These are phyloP conservation scores for Netelia virgata DNA, from an alignment of 2,888 invertebrate genomes.

Conservation along the genomic window DNA sequence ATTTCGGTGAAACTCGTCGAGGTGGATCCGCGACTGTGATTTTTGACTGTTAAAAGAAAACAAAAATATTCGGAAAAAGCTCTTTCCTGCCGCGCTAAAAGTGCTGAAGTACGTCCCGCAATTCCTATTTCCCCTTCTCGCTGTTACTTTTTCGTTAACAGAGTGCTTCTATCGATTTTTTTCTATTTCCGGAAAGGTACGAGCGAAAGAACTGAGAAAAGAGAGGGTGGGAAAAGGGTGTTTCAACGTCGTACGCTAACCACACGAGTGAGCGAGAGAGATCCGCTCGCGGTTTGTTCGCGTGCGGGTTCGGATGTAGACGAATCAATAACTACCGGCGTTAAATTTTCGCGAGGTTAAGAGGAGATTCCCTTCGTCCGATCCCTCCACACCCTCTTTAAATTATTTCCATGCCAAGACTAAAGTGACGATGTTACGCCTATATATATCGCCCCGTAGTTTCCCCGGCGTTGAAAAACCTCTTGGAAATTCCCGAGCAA, in stretches of 20 bases:
- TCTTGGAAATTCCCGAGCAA: not conserved
- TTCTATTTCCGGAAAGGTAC: constrained; percentile 33
- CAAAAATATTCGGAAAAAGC: not conserved
- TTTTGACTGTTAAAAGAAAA: constrained; percentile 40
- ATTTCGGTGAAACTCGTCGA: not conserved
- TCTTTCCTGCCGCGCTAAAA: not conserved
- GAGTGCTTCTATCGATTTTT: constrained; percentile 36
- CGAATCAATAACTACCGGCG: constrained; percentile 23
- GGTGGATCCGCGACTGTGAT: constrained; percentile 1
- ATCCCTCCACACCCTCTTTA: not conserved
- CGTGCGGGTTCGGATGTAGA: constrained; percentile 3
- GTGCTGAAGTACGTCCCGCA: not conserved
- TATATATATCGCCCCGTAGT: not conserved
- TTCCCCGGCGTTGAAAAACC: not conserved
- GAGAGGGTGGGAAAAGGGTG: not conserved
- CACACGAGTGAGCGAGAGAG: not conserved
- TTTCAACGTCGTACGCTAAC: constrained; percentile 6
- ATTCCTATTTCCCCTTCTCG: not conserved
- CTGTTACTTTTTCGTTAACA: constrained; percentile 4
- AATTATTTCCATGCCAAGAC: not conserved
- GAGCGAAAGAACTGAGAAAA: constrained; percentile 13
- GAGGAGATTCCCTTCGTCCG: not conserved
- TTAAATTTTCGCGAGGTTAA: not conserved
- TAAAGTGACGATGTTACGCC: not conserved
- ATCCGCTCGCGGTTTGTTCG: constrained; percentile 12